phyloP scores from a whole-genome alignment of 2,113 vertebrate species.

The Urocolius indicus region DNA sequence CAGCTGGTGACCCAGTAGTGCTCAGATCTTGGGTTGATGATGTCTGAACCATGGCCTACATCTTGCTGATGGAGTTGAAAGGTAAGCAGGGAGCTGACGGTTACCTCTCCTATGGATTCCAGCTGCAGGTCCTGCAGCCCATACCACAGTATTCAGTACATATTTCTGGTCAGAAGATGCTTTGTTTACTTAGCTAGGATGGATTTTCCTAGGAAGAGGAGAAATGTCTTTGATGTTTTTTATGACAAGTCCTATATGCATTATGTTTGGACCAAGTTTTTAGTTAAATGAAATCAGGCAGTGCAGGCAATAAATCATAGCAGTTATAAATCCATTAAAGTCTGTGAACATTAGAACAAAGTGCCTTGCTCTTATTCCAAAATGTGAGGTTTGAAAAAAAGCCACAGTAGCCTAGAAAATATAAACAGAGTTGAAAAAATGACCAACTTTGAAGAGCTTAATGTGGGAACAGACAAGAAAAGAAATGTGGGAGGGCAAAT shows the following conservation, averaged over 20 bases:
- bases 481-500: background rate
- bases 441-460: background rate
- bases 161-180: background rate
- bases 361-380: conserved; percentile 24
- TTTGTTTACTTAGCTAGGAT: conserved; percentile 6
- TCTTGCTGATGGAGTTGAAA: background rate
- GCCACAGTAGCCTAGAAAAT: background rate
- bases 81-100: background rate
- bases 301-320: conserved; percentile 44
- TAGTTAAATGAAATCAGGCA: conserved; percentile 27
- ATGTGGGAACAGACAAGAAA: background rate
- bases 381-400: background rate
- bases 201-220: conserved; percentile 9
- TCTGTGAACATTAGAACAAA: background rate
- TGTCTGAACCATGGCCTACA: background rate
- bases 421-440: background rate
- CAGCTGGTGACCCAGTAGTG: background rate
- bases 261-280: conserved; percentile 9
- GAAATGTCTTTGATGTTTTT: background rate
- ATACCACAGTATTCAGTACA: background rate
- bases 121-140: background rate
- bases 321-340: conserved; percentile 20
- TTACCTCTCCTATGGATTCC: background rate
- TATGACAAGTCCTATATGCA: background rate
- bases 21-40: background rate